Evolutionary conservation across 1,140 invertebrate species (phyloP), one percentile per base, ranked within the genome.

Genomic region (Holotrichia oblita): DNA sequence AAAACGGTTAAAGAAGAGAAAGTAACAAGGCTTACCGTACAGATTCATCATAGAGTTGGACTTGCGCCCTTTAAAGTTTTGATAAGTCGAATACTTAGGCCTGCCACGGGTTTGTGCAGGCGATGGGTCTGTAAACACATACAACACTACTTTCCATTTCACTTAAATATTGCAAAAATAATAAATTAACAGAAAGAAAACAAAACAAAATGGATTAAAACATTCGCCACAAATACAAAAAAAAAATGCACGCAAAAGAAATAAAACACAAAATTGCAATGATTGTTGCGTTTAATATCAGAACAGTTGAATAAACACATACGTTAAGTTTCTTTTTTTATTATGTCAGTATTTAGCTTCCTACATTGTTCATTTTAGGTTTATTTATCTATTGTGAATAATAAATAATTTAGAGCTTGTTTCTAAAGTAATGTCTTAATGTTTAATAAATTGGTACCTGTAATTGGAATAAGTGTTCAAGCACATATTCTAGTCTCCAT

Each of bases 21-120:
- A 55, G 42, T 55, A 76, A 76, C 42, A 24, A 27, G 22, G 91
- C 93, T 96, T 96, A 96, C 95, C 94, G 90, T 94, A 95, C 91
- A 96, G 91, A 93, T 96, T 96, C 94, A 96, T 95, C 91, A 96
- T 92, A 87, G 95, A 96, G 92, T 94, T 95, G 89, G 94, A 96
- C 90, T 96, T 96, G 92, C 94, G 93, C 87, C 94, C 90, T 89
- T 93, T 93, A 93, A 93, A 93, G 92, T 93, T 93, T 92, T 93
- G 92, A 91, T 93, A 93, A 91, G 91, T 93, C 88, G 92, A 89
- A 91, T 93, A 94, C 92, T 93, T 93, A 92, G 92, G 91, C 89
- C 92, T 91, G 90, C 92, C 92, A 90, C 92, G 92, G 89, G 91
- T 88, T 88, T 92, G 90, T 88, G 89, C 90, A 89, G 92, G 91